Evolutionary conservation across 2,113 vertebrate genomes (phyloP).

Genomic region (Cranoglanis bouderius): DNA sequence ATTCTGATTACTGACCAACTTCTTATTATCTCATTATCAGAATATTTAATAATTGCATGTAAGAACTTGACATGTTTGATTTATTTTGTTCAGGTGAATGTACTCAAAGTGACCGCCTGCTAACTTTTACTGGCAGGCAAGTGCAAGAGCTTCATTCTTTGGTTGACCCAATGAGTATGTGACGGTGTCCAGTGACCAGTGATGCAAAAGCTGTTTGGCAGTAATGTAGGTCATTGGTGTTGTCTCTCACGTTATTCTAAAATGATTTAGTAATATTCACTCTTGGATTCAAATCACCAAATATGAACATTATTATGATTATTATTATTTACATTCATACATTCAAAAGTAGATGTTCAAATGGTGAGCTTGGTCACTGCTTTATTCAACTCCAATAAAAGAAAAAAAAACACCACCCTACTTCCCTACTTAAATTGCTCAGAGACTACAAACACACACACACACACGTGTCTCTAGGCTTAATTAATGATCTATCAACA

Average conservation of each 20-base stretch:
- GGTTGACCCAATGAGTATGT: neutral
- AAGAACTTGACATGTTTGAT: neutral
- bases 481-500: neutral
- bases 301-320: neutral
- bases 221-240: neutral
- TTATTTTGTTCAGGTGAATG: no score
- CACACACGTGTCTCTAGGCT: neutral
- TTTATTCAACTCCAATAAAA: neutral
- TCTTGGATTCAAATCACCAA: neutral
- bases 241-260: neutral
- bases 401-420: constrained; percentile 2
- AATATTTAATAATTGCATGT: neutral
- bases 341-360: neutral
- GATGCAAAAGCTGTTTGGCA: neutral
- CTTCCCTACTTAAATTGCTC: neutral
- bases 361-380: neutral
- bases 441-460: neutral
- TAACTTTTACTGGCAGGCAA: neutral
- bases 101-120: neutral
- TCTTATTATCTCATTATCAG: neutral
- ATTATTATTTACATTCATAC: neutral
- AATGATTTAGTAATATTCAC: neutral
- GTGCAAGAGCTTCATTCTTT: neutral
- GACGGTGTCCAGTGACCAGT: neutral
- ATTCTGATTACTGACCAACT: neutral